These are phyloP conservation scores for Echinarachnius parma DNA, from an alignment of 53 echinoderm and acorn worm genomes.

Conservation along the genomic window DNA sequence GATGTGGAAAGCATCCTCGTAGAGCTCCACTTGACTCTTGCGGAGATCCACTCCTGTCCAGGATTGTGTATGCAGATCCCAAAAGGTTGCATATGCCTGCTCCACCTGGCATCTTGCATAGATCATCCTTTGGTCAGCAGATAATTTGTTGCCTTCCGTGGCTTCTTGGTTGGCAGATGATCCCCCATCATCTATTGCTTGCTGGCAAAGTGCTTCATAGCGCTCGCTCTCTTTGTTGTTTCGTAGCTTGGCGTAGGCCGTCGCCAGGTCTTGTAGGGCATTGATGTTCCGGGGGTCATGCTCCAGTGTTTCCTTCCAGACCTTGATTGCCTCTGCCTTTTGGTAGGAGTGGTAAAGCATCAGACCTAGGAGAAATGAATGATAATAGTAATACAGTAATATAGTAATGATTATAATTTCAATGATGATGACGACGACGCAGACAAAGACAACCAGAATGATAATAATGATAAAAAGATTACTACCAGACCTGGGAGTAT, in stretches of 20 bases:
- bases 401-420: too few relatives aligned
- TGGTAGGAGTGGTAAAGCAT: constrained; percentile 21
- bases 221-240: not conserved
- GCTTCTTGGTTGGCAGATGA: too few relatives aligned
- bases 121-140: not conserved
- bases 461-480: too few relatives aligned
- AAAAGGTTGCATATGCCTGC: constrained; percentile 21
- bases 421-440: too few relatives aligned
- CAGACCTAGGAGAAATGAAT: not conserved
- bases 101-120: constrained; percentile 16
- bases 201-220: not conserved
- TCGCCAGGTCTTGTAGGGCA: constrained; percentile 13
- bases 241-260: not conserved
- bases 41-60: not conserved
- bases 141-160: too few relatives aligned
- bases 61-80: constrained; percentile 21
- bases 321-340: constrained; percentile 11
- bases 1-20: not conserved
- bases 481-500: too few relatives aligned
- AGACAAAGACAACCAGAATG: too few relatives aligned
- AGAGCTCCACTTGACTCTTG: not conserved
- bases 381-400: too few relatives aligned
- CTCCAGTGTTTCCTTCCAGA: constrained; percentile 17
- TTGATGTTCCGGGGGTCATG: constrained; percentile 8
- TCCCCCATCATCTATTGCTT: not conserved